A percentile compares a stretch with the other conserved stretches of the same genome.
These are phyloP conservation scores for Drosophila nigricruria DNA, from an alignment of 2,888 invertebrate species.

Conservation along the genomic window DNA sequence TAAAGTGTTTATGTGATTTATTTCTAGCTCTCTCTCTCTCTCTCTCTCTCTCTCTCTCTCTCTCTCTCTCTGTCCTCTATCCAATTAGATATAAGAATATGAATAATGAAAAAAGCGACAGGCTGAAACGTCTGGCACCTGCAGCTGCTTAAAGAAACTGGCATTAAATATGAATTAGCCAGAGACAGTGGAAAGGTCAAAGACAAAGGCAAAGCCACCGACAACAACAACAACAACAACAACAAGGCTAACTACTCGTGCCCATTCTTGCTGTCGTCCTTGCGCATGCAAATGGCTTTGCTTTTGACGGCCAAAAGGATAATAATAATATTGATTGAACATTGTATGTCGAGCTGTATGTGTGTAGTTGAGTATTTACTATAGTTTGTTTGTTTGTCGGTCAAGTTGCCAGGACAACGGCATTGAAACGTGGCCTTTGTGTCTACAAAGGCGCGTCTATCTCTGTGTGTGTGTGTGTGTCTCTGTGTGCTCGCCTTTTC, in stretches of 20 bases:
- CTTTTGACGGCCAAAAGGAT: slow-evolving; percentile 73
- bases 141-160: slow-evolving; percentile 36
- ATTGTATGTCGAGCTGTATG: slow-evolving; percentile 19
- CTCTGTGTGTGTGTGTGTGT: slow-evolving; percentile 7
- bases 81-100: slow-evolving; percentile 66
- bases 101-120: slow-evolving; percentile 52
- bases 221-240: slow-evolving; percentile 15
- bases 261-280: slow-evolving; percentile 37
- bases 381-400: slow-evolving; percentile 54
- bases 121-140: slow-evolving; percentile 65
- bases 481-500: slow-evolving; percentile 33
- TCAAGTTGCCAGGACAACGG: slow-evolving; percentile 70
- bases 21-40: neutral
- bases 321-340: slow-evolving; percentile 74
- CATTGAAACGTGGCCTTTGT: slow-evolving; percentile 56
- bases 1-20: slow-evolving; percentile 5
- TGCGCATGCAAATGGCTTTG: slow-evolving; percentile 67
- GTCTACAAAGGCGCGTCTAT: slow-evolving; percentile 2
- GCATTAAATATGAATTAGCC: slow-evolving; percentile 76
- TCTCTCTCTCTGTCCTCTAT: neutral
- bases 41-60: neutral
- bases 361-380: slow-evolving; percentile 50
- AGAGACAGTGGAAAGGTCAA: slow-evolving; percentile 41
- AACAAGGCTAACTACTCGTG: slow-evolving; percentile 14
- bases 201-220: slow-evolving; percentile 56